Percentiles rank a stretch among this genome's conserved stretches.
phyloP scores from a whole-genome alignment of 1,140 invertebrate species.

The Orius laevigatus region DNA sequence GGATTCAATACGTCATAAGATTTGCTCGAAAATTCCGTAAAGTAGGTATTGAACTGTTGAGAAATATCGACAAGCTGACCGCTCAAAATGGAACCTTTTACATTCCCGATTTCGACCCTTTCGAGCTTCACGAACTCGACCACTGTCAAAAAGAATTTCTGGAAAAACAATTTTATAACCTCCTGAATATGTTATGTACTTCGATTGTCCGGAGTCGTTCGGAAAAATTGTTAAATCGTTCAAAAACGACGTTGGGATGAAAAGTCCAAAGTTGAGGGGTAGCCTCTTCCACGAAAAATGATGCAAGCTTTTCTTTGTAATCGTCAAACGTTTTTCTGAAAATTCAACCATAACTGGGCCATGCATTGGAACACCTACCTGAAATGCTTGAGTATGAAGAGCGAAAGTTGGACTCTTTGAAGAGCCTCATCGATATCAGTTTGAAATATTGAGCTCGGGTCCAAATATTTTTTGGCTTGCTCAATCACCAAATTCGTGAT shows the following conservation, averaged over 20 bases:
- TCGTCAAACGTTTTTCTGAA: slow-evolving; percentile 40
- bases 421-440: slow-evolving; percentile 79
- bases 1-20: slow-evolving; percentile 80
- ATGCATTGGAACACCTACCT: slow-evolving; percentile 19
- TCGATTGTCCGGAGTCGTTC: slow-evolving; percentile 66
- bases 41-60: slow-evolving; percentile 76
- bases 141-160: slow-evolving; percentile 81
- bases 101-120: slow-evolving; percentile 86
- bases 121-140: slow-evolving; percentile 87
- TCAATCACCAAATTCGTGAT: slow-evolving; percentile 82
- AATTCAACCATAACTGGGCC: slow-evolving; percentile 27
- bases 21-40: slow-evolving; percentile 69
- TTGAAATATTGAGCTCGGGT: slow-evolving; percentile 76
- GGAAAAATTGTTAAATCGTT: slow-evolving; percentile 67
- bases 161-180: slow-evolving; percentile 16
- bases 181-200: slow-evolving; percentile 25
- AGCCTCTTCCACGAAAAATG: slow-evolving; percentile 41
- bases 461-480: slow-evolving; percentile 68
- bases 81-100: slow-evolving; percentile 70
- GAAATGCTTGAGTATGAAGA: slow-evolving; percentile 45
- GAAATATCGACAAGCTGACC: slow-evolving; percentile 59
- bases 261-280: slow-evolving; percentile 68
- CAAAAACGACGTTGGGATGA: slow-evolving; percentile 72
- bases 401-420: slow-evolving; percentile 54
- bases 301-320: slow-evolving; percentile 49